Base-by-base conservation (phyloP, 2,888 invertebrate genomes). In the Pegoplata infirma region DNA sequence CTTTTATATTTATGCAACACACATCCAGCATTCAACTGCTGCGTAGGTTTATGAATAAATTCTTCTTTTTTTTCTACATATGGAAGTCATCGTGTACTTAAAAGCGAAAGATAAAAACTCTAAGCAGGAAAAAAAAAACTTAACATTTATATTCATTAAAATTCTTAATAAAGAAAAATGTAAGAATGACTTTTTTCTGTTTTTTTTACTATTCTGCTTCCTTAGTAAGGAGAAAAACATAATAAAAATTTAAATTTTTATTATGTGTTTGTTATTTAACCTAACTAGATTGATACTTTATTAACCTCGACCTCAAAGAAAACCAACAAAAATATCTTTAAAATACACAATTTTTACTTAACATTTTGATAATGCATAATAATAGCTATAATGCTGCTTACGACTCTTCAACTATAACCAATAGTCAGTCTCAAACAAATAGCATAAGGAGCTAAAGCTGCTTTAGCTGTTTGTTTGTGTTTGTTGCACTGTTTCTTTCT, bases 211-310 rank as follows among this genome's bases (percentile, higher is more conserved):
- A 51, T 23, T 14, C 14, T 23, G 51, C 23, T 14, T 51, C 23
- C 23, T 23, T 14, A 3, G 14, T 25, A 23, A 3, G 14, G 6
- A 51, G 7, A 10, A 21, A 23, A 51, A 23, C 49, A 23, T 28
- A 49, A 76, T 59, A 71, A 44, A 49, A 72, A 79, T 75, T 79
- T 72, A 58, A 79, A 79, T 75, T 79, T 79, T 79, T 79, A 79
- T 79, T 79, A 79, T 51, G 79, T 79, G 79, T 75, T 71, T 71
- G 64, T 71, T 79, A 67, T 75, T 75, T 58, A 75, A 67, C 55
- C 71, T 58, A 75, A 71, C 71, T 55, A 67, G 71, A 73, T 79
- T 79, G 75, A 58, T 61, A 67, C 75, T 75, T 79, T 79, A 79
- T 79, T 79, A 72, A 72, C 66, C 74, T 63, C 59, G 49, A 67